Evolutionary conservation across 2,797 vertebrate genomes (phyloP), one percentile per base, ranked within the genome.

Genomic region (Chaetophractus vellerosus): DNA sequence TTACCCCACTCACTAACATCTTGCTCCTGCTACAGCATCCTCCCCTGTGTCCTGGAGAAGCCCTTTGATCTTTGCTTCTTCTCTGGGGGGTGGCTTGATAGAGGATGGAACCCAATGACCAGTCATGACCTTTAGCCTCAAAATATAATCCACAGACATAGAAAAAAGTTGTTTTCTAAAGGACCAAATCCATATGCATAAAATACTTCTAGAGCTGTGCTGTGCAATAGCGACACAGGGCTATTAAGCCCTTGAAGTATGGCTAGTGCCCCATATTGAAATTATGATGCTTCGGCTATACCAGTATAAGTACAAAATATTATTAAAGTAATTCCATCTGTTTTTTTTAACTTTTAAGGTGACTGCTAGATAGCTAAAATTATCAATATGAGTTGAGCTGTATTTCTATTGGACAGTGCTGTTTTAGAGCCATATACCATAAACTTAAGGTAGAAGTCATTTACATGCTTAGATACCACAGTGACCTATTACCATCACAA

Each of bases 311-410:
- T 80, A 24, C 74, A 50, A 93, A 86, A 57, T 23, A 79, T 23
- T 82, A 72, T 24, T 57, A 41, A 48, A 68, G 78, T 89, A 50
- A 33, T 87, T 84, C 48, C 38, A 55, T 66, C 10, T 41, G 28
- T 31, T 36, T 59, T 80, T 57, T 87, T 69, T 48, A 28, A 6
- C 9, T 41, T 91, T 66, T 12, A 41, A 75, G 23, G 28, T 45
- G 50, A 59, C 88, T 33, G 15, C 69, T 72, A 72, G 45, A 86
- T 79, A 92, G 48, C 48, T 72, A 57, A 85, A 93, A 41, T 78
- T 21, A 26, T 5, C 21, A 0, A 36, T 45, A 6, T 69, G 21
- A 15, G 50, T 83, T 38, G 55, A 33, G 6, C 45, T 75, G 0
- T 24, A 2, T 72, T 87, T 90, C 15, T 52, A 0, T 19, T 52